Base-by-base conservation (phyloP, 2,888 invertebrate genomes). In the Agrypnus murinus region DNA sequence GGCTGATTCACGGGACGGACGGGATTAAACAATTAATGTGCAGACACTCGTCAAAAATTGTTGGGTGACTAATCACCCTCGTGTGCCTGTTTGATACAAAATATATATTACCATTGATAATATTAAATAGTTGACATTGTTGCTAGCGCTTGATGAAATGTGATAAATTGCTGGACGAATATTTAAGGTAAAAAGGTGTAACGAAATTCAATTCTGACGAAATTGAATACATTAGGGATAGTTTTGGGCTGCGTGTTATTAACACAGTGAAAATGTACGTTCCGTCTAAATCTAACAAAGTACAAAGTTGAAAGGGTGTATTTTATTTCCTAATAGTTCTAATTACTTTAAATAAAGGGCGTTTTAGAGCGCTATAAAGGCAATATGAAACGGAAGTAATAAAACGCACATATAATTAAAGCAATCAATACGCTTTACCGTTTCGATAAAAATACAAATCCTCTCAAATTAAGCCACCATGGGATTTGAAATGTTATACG, bases 311-410 rank as follows among this genome's bases (percentile, higher is more conserved):
- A 43, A 55, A 65, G 45, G 55, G 38, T 14, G 57, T 36, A 57
- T 59, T 59, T 64, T 38, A 58, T 43, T 25, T 36, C 40, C 2
- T 43, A 67, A 67, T 71, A 64, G 59, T 62, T 67, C 48, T 72
- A 72, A 68, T 68, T 72, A 43, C 59, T 45, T 53, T 45, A 62
- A 68, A 58, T 67, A 63, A 63, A 63, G 57, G 72, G 64, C 63
- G 68, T 64, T 72, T 74, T 68, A 73, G 53, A 48, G 69, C 64
- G 72, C 69, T 63, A 73, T 74, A 73, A 75, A 75, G 69, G 72
- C 70, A 69, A 69, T 68, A 73, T 65, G 68, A 74, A 74, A 72
- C 73, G 75, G 75, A 75, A 74, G 75, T 62, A 73, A 74, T 75
- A 75, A 74, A 75, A 59, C 58, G 36, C 68, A 45, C 50, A 63